Evolutionary conservation across 2,888 invertebrate genomes (phyloP).

Genomic region (Tillus elongatus): DNA sequence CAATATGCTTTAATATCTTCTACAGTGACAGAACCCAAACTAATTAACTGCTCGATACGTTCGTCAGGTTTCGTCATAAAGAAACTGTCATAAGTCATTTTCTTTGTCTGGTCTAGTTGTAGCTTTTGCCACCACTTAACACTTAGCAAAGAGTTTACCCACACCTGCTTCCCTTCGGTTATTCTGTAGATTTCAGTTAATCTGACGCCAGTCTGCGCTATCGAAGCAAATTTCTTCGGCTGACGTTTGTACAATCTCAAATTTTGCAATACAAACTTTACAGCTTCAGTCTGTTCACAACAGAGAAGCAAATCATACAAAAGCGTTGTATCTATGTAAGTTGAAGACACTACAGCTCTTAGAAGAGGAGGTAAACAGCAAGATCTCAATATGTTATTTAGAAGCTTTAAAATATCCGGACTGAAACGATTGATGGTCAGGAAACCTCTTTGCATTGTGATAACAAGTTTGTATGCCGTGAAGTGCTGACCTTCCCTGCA

Average conservation of each 20-base stretch:
- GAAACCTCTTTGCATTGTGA: slow-evolving; percentile 21
- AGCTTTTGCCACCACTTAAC: slow-evolving; percentile 32
- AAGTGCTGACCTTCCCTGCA: slow-evolving; percentile 29
- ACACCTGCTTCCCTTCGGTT: slow-evolving; percentile 14
- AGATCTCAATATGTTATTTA: slow-evolving; percentile 20
- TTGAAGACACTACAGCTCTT: slow-evolving; percentile 34
- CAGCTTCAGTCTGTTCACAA: slow-evolving; percentile 20
- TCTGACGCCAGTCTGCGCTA: slow-evolving; percentile 26
- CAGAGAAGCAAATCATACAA: slow-evolving; percentile 35
- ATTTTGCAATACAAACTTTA: slow-evolving; percentile 20
- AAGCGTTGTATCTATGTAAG: slow-evolving; percentile 35
- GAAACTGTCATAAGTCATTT: slow-evolving; percentile 27
- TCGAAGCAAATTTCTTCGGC: slow-evolving; percentile 25
- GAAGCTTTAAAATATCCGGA: slow-evolving; percentile 10
- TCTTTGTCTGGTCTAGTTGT: slow-evolving; percentile 13
- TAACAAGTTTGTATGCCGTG: slow-evolving; percentile 27
- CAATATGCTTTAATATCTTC: slow-evolving; percentile 41
- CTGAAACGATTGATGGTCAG: slow-evolving; percentile 12
- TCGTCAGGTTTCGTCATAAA: slow-evolving; percentile 21
- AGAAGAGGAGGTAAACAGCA: slow-evolving; percentile 32
- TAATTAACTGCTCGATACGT: slow-evolving; percentile 26
- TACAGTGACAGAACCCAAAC: slow-evolving; percentile 20
- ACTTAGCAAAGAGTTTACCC: slow-evolving; percentile 20
- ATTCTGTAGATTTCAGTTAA: slow-evolving; percentile 21
- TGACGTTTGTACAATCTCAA: slow-evolving; percentile 27